phyloP scores from a whole-genome alignment of 2,797 vertebrate genomes.

The Labroides dimidiatus region DNA sequence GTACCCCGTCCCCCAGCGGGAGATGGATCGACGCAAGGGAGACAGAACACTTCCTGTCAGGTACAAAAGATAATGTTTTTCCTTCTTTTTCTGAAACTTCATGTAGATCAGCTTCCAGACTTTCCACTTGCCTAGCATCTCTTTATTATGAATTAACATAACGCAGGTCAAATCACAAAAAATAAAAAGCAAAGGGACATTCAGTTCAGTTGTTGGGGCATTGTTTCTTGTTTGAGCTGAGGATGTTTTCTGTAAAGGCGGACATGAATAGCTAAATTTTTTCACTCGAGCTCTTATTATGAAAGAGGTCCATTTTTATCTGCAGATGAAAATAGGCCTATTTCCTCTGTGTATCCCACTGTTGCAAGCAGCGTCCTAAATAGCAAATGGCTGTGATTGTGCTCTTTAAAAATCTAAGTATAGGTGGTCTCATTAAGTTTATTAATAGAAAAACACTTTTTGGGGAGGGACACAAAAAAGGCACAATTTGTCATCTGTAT shows the following conservation, averaged over 20 bases:
- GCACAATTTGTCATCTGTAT: constrained; percentile 52
- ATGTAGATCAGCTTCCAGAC: not conserved
- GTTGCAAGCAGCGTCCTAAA: constrained; percentile 31
- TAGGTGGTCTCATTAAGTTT: constrained; percentile 25
- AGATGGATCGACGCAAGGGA: constrained; percentile 98
- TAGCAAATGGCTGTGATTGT: constrained; percentile 16
- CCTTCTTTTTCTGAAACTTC: constrained; percentile 5
- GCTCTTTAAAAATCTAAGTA: constrained; percentile 21
- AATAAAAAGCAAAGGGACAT: not conserved
- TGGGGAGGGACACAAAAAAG: constrained; percentile 10
- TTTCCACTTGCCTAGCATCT: not conserved
- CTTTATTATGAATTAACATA: constrained; percentile 25
- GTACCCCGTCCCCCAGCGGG: constrained; percentile 98
- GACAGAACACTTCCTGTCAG: constrained; percentile 96
- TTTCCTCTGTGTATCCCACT: constrained; percentile 35
- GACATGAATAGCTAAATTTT: constrained; percentile 10
- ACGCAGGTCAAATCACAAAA: not conserved
- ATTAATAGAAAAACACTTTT: constrained; percentile 28
- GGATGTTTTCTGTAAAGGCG: constrained; percentile 17
- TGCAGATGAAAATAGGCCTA: constrained; percentile 53
- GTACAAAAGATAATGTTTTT: constrained; percentile 44
- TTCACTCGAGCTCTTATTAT: constrained; percentile 8
- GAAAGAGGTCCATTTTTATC: constrained; percentile 51
- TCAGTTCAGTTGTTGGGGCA: constrained; percentile 3
- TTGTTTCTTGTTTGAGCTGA: constrained; percentile 16